These are phyloP conservation scores for Fulica atra DNA, from an alignment of 2,113 vertebrate genomes.

Conservation along the genomic window DNA sequence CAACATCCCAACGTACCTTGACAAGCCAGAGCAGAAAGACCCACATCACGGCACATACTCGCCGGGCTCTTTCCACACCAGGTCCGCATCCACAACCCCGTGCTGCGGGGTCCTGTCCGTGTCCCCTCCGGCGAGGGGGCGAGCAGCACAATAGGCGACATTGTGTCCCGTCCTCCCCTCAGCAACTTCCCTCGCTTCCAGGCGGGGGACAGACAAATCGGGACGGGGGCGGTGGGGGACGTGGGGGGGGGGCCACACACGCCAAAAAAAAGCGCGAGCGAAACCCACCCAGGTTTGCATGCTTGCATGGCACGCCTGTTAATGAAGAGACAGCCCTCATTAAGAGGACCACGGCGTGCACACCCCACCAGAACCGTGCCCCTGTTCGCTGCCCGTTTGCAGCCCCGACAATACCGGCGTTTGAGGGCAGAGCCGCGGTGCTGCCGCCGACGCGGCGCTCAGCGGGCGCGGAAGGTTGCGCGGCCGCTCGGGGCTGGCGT, in stretches of 20 bases:
- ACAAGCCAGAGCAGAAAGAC: background rate
- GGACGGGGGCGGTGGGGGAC: background rate
- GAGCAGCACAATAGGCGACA: conserved; percentile 60
- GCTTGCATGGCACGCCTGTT: background rate
- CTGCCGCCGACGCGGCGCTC: conserved; percentile 44
- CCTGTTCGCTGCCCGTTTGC: background rate
- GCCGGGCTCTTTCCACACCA: background rate
- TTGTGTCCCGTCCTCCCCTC: conserved; percentile 39
- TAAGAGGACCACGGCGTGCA: background rate
- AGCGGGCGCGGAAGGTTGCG: conserved; percentile 64
- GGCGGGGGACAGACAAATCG: background rate
- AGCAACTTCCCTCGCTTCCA: background rate
- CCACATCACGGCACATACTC: background rate
- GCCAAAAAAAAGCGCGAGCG: background rate
- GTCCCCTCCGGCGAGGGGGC: background rate
- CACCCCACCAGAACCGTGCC: background rate
- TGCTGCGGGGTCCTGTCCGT: background rate
- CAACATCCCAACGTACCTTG: background rate
- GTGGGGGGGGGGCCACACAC: background rate
- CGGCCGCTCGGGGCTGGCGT: conserved; percentile 65
- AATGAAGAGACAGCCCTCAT: conserved; percentile 60
- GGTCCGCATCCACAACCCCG: background rate
- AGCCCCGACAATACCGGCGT: conserved; percentile 57
- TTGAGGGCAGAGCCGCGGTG: background rate
- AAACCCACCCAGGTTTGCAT: conserved; percentile 2